phyloP scores from a whole-genome alignment of 2,888 invertebrate species.

The Agrotis puta region DNA sequence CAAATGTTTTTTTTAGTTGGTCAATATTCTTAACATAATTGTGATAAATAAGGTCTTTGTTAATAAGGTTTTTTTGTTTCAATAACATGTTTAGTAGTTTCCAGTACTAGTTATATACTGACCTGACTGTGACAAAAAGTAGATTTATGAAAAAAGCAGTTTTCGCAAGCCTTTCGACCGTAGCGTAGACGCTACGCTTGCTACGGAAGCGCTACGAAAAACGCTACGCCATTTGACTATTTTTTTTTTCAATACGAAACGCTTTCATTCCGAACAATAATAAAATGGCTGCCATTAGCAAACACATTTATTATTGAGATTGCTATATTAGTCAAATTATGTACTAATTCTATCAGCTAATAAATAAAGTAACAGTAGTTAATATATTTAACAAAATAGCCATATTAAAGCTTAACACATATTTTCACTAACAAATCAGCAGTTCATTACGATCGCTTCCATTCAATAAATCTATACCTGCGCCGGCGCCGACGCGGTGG shows the following conservation, averaged over 20 bases:
- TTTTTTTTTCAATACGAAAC: too few species aligned
- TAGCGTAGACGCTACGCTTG: not conserved
- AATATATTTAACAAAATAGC: constrained; percentile 35
- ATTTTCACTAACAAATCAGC: constrained; percentile 75
- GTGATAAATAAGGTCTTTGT: too few species aligned
- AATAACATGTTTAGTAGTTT: not conserved
- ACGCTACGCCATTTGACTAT: not conserved
- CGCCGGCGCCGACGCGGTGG: constrained; percentile 59
- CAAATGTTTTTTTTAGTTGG: constrained; percentile 7
- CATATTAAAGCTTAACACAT: constrained; percentile 57
- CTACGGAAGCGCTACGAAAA: not conserved
- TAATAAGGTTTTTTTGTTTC: too few species aligned
- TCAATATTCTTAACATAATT: too few species aligned
- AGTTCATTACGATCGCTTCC: constrained; percentile 69
- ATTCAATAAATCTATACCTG: constrained; percentile 63
- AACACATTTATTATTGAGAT: not conserved
- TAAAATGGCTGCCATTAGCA: constrained; percentile 5
- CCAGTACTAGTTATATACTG: too few species aligned
- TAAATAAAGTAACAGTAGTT: constrained; percentile 13
- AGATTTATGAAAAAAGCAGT: too few species aligned
- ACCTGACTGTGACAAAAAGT: too few species aligned
- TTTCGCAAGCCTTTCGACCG: too few species aligned
- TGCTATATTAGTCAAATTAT: not conserved
- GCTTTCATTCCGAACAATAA: not conserved
- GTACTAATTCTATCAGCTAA: not conserved